Percentiles rank a stretch among this genome's conserved stretches.
phyloP scores from a whole-genome alignment of 1,140 invertebrate species.

The Leptinotarsa defecta region DNA sequence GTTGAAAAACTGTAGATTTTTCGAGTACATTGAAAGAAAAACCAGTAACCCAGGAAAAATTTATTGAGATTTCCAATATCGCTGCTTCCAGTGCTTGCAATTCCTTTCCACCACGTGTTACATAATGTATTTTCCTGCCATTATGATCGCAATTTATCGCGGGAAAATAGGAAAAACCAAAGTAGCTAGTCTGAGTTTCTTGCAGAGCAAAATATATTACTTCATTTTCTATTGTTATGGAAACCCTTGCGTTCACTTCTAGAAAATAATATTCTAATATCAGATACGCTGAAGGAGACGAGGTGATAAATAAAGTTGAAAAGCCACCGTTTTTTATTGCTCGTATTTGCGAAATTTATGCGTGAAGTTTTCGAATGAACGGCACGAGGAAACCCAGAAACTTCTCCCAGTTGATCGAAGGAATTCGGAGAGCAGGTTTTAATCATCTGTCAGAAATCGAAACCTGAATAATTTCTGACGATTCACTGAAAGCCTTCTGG shows the following conservation, averaged over 20 bases:
- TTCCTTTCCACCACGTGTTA: constrained; percentile 20
- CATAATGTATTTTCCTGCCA: constrained; percentile 23
- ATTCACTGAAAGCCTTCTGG: too few relatives aligned
- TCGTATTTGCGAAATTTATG: constrained; percentile 6
- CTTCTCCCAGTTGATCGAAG: too few relatives aligned
- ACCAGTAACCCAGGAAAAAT: not conserved
- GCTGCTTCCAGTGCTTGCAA: constrained; percentile 7
- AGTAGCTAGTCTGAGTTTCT: constrained; percentile 10
- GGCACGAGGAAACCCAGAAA: not conserved
- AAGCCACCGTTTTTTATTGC: constrained; percentile 13
- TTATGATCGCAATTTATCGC: constrained; percentile 19
- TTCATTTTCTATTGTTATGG: constrained; percentile 19
- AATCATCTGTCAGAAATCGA: too few relatives aligned
- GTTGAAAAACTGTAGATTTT: too few relatives aligned
- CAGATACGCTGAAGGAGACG: constrained; percentile 10
- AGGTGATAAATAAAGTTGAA: constrained; percentile 14
- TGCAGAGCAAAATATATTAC: constrained; percentile 7
- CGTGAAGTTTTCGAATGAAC: constrained; percentile 1
- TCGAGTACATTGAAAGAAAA: not conserved
- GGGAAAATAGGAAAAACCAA: constrained; percentile 15
- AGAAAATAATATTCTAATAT: constrained; percentile 19
- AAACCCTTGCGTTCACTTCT: constrained; percentile 16
- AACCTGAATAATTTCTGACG: too few relatives aligned
- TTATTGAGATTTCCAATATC: constrained; percentile 20
- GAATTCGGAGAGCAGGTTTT: too few relatives aligned